phyloP scores from a whole-genome alignment of 1,140 invertebrate genomes.

The Dufourea novaeangliae region DNA sequence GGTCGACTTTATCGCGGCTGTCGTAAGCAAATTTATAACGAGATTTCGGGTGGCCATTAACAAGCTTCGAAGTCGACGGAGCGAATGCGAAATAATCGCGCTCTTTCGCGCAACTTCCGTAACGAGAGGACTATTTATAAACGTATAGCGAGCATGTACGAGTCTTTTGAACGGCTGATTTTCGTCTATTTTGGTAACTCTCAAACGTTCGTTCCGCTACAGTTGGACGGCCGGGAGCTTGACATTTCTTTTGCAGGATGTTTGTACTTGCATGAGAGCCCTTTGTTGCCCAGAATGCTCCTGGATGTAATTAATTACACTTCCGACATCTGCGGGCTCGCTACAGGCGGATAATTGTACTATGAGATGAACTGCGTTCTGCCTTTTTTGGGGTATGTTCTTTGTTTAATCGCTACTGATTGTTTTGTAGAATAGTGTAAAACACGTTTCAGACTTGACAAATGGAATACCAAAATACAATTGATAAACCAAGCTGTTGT shows the following conservation, averaged over 20 bases:
- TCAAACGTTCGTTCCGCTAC: neutral
- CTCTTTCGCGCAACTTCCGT: conserved; percentile 39
- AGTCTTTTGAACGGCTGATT: conserved; percentile 1
- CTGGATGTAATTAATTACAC: neutral
- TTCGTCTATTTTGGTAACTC: neutral
- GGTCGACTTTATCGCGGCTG: conserved; percentile 33
- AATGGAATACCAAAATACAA: too few relatives aligned
- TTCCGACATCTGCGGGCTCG: neutral
- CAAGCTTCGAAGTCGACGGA: conserved; percentile 24
- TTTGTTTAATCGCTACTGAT: neutral
- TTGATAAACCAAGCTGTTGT: too few relatives aligned
- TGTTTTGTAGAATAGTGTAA: too few relatives aligned
- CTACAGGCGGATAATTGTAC: neutral
- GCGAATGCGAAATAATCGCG: conserved; percentile 39
- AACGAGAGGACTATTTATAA: conserved; percentile 50
- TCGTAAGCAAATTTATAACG: conserved; percentile 53
- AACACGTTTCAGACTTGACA: too few relatives aligned
- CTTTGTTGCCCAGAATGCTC: neutral
- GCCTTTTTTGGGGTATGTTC: too few relatives aligned
- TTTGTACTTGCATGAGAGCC: neutral
- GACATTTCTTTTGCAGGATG: neutral
- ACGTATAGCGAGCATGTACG: neutral
- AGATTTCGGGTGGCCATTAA: conserved; percentile 55
- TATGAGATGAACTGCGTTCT: too few relatives aligned
- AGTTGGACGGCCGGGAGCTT: too few relatives aligned